Conservation (phyloP, 2,797 vertebrate genomes). For the Clangula hyemalis region DNA sequence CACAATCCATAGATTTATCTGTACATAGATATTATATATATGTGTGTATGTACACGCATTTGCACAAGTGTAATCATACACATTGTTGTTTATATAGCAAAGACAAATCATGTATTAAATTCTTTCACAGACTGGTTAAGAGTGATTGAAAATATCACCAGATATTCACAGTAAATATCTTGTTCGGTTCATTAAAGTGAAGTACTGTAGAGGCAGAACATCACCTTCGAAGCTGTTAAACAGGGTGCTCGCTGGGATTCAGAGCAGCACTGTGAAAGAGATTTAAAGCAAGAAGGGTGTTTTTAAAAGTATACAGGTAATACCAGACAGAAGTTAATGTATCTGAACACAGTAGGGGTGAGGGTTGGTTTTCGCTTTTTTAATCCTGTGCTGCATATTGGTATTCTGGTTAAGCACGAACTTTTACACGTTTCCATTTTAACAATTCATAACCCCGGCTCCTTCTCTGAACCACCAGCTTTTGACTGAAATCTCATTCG, state of each 20-base stretch:
- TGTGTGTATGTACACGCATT: constrained; percentile 25
- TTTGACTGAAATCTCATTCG: neutral
- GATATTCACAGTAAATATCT: constrained; percentile 34
- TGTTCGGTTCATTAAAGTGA: constrained; percentile 58
- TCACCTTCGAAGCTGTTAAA: constrained; percentile 62
- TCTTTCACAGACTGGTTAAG: constrained; percentile 55
- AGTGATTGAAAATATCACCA: constrained; percentile 25
- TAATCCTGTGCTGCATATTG: neutral
- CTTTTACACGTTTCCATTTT: constrained; percentile 11
- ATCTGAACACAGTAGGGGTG: neutral
- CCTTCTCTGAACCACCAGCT: neutral
- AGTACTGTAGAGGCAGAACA: constrained; percentile 61
- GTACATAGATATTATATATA: constrained; percentile 36
- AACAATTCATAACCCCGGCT: neutral
- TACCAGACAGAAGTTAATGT: constrained; percentile 48
- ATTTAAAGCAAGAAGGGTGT: constrained; percentile 66
- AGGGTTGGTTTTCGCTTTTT: neutral
- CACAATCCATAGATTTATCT: constrained; percentile 43
- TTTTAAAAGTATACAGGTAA: constrained; percentile 28
- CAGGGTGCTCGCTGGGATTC: constrained; percentile 53
- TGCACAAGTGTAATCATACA: constrained; percentile 46
- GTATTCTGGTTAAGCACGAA: neutral
- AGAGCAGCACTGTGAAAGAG: constrained; percentile 62
- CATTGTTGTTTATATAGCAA: neutral
- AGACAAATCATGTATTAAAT: constrained; percentile 37